These are phyloP conservation scores for Sitobion miscanthi DNA, from an alignment of 1,140 invertebrate genomes.

Conservation along the genomic window DNA sequence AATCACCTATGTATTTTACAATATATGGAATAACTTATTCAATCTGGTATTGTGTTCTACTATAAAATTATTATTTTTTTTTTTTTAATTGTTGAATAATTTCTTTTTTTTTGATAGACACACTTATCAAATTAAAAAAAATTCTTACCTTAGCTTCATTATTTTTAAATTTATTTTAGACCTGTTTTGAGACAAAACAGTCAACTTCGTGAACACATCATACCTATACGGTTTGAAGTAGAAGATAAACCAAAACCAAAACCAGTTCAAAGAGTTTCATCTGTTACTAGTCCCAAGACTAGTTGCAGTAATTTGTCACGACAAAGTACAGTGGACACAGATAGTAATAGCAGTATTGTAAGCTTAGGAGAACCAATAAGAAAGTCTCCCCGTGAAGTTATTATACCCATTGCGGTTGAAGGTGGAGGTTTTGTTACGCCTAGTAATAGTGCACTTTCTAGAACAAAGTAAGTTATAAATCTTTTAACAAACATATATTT, in stretches of 20 bases:
- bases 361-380: conserved; percentile 73
- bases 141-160: background rate
- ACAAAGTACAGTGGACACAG: conserved; percentile 74
- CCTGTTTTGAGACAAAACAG: conserved; percentile 60
- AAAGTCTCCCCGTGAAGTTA: conserved; percentile 86
- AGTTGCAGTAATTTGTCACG: conserved; percentile 65
- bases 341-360: conserved; percentile 68
- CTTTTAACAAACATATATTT: no score
- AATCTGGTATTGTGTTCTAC: no score
- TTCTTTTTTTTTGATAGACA: background rate
- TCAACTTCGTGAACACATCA: conserved; percentile 66
- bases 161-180: conserved; percentile 54
- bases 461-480: conserved; percentile 66
- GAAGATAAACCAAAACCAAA: conserved; percentile 59
- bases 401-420: conserved; percentile 89
- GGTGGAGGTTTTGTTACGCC: conserved; percentile 85
- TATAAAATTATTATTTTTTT: background rate
- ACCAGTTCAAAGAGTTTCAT: conserved; percentile 55
- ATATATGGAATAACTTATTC: no score
- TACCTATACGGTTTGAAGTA: conserved; percentile 66
- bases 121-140: background rate
- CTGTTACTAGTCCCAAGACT: conserved; percentile 58
- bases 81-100: background rate
- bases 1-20: background rate
- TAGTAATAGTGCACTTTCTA: conserved; percentile 66